Evolutionary conservation across 2,113 vertebrate species (phyloP).

Genomic region (Sorex fumeus): DNA sequence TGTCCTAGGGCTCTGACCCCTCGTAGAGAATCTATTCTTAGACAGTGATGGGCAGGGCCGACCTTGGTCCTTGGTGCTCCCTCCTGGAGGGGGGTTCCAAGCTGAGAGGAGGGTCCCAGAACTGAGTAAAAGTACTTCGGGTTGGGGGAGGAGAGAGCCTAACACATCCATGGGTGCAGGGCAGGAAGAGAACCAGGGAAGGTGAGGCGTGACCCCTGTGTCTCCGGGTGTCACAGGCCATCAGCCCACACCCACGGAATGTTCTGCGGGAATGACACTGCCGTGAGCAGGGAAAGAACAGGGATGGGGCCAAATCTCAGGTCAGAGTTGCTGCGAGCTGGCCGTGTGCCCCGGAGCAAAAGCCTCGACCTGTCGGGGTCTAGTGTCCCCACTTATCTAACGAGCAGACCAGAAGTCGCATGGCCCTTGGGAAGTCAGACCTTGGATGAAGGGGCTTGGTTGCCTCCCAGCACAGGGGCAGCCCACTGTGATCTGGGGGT

Average conservation of each 20-base stretch:
- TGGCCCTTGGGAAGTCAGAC: neutral
- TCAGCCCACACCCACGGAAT: too few species aligned
- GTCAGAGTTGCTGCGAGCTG: neutral
- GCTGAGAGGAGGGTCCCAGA: neutral
- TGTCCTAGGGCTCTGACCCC: too few species aligned
- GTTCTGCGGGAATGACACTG: neutral
- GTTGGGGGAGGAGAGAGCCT: neutral
- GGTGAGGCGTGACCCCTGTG: too few species aligned
- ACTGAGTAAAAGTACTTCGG: neutral
- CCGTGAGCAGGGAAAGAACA: neutral
- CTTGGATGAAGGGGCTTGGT: neutral
- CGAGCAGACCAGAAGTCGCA: neutral
- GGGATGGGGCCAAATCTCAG: neutral
- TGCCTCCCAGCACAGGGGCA: neutral
- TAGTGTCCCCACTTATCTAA: neutral
- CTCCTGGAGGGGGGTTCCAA: neutral
- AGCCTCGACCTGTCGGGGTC: neutral
- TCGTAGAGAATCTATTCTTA: too few species aligned
- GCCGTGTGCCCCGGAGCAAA: neutral
- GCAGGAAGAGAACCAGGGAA: neutral
- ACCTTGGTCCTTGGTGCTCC: accelerated
- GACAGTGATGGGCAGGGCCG: neutral
- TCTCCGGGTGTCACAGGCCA: too few species aligned
- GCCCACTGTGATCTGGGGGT: neutral
- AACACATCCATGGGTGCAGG: neutral